Conservation (phyloP, 2,113 vertebrate genomes). For the Sorex fumeus region DNA sequence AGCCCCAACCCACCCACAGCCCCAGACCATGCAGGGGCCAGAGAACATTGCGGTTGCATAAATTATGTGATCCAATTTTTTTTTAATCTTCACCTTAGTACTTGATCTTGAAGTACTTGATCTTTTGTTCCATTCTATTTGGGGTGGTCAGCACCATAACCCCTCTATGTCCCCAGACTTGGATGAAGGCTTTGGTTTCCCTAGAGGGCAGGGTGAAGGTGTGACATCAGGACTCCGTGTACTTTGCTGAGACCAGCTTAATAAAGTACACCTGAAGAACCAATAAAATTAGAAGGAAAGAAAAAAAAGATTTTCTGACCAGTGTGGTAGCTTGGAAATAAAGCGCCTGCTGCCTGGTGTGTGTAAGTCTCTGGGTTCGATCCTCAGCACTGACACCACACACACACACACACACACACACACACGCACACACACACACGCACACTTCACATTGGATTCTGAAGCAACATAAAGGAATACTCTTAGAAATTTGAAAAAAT, state of each 20-base stretch:
- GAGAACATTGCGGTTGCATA: constrained; percentile 96
- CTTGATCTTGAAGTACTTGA: constrained; percentile 96
- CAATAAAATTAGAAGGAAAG: background rate
- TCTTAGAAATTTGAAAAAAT: background rate
- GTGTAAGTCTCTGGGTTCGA: no score
- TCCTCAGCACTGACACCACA: no score
- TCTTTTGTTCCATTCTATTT: constrained; percentile 87
- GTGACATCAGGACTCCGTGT: constrained; percentile 94
- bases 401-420: no score
- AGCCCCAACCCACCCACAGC: no score
- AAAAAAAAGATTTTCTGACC: no score
- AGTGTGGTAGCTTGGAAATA: no score
- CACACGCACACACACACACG: no score
- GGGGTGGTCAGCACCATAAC: constrained; percentile 65
- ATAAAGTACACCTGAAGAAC: constrained; percentile 97
- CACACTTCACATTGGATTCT: no score
- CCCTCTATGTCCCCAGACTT: constrained; percentile 85
- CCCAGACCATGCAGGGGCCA: constrained; percentile 69
- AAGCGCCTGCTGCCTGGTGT: no score
- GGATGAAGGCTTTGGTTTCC: constrained; percentile 91
- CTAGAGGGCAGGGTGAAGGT: constrained; percentile 86
- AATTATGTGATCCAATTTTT: constrained; percentile 97
- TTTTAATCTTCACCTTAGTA: constrained; percentile 99
- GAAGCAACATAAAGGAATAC: background rate
- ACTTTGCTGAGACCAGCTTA: constrained; percentile 98